A percentile compares a stretch with the other conserved stretches of the same genome.
Conservation (phyloP, 2,797 vertebrate species). For the Bufotes viridis region DNA sequence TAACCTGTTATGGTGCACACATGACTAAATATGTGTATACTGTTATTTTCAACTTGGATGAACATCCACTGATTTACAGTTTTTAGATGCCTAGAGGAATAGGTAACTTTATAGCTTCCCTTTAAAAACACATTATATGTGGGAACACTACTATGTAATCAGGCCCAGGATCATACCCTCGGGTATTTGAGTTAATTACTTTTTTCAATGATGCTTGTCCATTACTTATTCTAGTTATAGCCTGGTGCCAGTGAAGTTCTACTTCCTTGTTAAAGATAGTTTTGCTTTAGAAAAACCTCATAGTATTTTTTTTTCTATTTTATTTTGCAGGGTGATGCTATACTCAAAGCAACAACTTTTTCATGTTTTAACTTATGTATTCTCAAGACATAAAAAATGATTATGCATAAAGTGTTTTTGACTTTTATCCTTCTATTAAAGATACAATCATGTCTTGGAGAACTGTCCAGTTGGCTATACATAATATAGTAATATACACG, state of each 20-base stretch:
- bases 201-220: slow-evolving; percentile 44
- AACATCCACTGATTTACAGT: slow-evolving; percentile 37
- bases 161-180: slow-evolving; percentile 39
- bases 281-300: slow-evolving; percentile 2
- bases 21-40: slow-evolving; percentile 46
- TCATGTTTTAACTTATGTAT: not conserved
- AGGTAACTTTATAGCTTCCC: slow-evolving; percentile 25
- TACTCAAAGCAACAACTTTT: not conserved
- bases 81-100: slow-evolving; percentile 38
- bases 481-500: no score
- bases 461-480: no score
- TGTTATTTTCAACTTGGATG: slow-evolving; percentile 50
- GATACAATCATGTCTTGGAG: no score
- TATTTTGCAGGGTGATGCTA: not conserved
- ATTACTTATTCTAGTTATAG: slow-evolving; percentile 35
- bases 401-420: no score
- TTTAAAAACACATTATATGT: slow-evolving; percentile 58
- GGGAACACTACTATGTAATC: slow-evolving; percentile 49
- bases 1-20: slow-evolving; percentile 23
- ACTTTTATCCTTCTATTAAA: no score
- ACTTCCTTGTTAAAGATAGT: slow-evolving; percentile 12
- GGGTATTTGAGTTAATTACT: slow-evolving; percentile 36
- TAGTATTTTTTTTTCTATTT: not conserved
- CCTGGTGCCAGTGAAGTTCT: not conserved
- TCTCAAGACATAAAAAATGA: not conserved